Evolutionary conservation across 1,140 invertebrate species (phyloP), one percentile per base, ranked within the genome.

Genomic region (Bombus balteatus): DNA sequence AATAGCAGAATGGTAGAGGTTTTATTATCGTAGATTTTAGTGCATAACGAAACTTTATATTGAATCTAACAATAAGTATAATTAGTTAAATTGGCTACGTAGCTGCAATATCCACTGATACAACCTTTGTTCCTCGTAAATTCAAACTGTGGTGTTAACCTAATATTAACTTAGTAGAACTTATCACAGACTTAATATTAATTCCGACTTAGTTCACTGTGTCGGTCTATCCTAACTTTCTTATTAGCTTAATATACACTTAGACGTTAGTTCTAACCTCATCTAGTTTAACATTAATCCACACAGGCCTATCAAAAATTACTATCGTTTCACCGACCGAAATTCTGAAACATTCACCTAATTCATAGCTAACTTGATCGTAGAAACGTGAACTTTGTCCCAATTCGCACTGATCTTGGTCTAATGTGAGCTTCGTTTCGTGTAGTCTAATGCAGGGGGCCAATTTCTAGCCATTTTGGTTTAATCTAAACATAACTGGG

Each of bases 161-260:
- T 34, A 53, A 74, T 74, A 43, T 34, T 25, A n/a, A 47, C 37
- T 74, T 25, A 8, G 32, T 25, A 22, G 22, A 74, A 47, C 41
- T 74, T 47, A 74, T 74, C n/a, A 13, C 22, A 25, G 15, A 47
- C 41, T 41, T 74, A 74, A 74, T 47, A 43, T 73, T 32, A 73
- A 73, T 43, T 73, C 43, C 9, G 39, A 41, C 43, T 41, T 32
- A 43, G 39, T 43, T 43, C 39, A 12, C 72, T 32, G 9, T 12
- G 18, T n/a, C 59, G 41, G 18, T 32, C 13, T 53, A 74, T 53
- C 41, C n/a, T 53, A 47, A 74, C 41, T 39, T 74, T 32, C 39
- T 12, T 34, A n/a, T 41, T 72, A 72, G 25, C 34, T 28, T 15
- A 72, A 72, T 72, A 41, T n/a, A 71, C 39, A n/a, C 28, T 8